Base-by-base conservation (phyloP, 2,113 vertebrate genomes). In the Sander vitreus region DNA sequence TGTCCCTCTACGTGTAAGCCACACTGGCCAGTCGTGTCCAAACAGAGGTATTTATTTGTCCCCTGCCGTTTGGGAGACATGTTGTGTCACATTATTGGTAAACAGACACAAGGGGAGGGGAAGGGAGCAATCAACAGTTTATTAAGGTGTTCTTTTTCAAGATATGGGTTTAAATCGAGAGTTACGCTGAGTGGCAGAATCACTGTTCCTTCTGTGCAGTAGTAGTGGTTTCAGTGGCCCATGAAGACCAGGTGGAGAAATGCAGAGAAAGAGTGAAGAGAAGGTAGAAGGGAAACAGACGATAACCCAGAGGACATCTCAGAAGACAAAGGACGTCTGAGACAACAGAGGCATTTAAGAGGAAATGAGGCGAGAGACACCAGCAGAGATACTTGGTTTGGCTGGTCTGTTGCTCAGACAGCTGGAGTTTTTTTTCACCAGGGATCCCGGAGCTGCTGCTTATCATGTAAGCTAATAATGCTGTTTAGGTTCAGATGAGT, bases 41-140 rank as follows among this genome's bases (percentile, higher is more conserved):
- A 81, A 83, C 83, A 85, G 89, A 94, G 92, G 93, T 93, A 93
- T 93, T 92, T 88, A 80, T 71, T 71, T 1, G 69, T 89, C 89
- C 86, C 89, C 89, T 76, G 72, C 30, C 27, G 36, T 62, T 30
- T 15, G n/a, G 59, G 84, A 85, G 85, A 90, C 65, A 12, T 18
- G 57, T 69, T 67, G 85, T 80, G 86, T 90, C 91, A 91, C 92
- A 89, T 91, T 90, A 85, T 87, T 88, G 84, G 91, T 85, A 83
- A 79, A 81, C 70, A 83, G 78, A 88, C 75, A 83, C 53, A 14
- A 54, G 43, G 21, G 39, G 8, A 0, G 18, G 39, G 10, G 8
- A 0, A 12, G 39, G 10, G 13, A 54, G 67, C 27, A 6, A 60
- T 58, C n/a, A 54, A 80, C 30, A 63, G 55, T 81, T 59, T 5